Evolutionary conservation across 1,140 invertebrate genomes (phyloP).

Genomic region (Zaprionus nigranus): DNA sequence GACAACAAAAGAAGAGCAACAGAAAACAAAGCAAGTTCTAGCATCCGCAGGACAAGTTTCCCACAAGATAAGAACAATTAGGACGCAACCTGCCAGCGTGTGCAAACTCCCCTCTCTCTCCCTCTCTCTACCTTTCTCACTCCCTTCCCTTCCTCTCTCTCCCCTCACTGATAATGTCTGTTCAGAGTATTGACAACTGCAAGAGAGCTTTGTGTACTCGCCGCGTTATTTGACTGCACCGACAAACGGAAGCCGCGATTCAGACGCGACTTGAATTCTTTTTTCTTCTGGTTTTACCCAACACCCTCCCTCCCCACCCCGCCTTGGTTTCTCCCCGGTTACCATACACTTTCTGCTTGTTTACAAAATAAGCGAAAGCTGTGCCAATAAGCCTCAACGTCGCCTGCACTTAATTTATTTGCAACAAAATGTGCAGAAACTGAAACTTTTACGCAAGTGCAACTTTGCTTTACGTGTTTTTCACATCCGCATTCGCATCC

Average conservation of each 20-base stretch:
- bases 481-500: conserved; percentile 26
- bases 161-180: conserved; percentile 60
- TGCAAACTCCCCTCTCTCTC: too few species aligned
- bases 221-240: conserved; percentile 64
- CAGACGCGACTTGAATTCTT: conserved; percentile 10
- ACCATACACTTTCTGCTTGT: conserved; percentile 44
- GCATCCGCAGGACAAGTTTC: conserved; percentile 13
- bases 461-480: conserved; percentile 73
- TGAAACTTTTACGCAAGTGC: conserved; percentile 76
- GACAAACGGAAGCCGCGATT: conserved; percentile 65
- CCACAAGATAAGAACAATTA: background rate
- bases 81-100: background rate
- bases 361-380: conserved; percentile 78
- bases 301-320: background rate
- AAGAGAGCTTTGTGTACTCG: conserved; percentile 56
- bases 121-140: too few species aligned
- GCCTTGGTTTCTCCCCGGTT: too few species aligned
- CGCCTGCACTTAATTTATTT: conserved; percentile 81
- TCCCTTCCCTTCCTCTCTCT: too few species aligned
- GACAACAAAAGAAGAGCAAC: background rate
- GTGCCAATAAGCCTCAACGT: conserved; percentile 77
- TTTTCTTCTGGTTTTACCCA: conserved; percentile 9
- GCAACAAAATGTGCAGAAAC: conserved; percentile 65
- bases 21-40: background rate
- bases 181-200: conserved; percentile 57